A percentile compares a stretch with the other conserved stretches of the same genome.
Conservation (phyloP, 2,113 vertebrate species). For the Cathartes aura region DNA sequence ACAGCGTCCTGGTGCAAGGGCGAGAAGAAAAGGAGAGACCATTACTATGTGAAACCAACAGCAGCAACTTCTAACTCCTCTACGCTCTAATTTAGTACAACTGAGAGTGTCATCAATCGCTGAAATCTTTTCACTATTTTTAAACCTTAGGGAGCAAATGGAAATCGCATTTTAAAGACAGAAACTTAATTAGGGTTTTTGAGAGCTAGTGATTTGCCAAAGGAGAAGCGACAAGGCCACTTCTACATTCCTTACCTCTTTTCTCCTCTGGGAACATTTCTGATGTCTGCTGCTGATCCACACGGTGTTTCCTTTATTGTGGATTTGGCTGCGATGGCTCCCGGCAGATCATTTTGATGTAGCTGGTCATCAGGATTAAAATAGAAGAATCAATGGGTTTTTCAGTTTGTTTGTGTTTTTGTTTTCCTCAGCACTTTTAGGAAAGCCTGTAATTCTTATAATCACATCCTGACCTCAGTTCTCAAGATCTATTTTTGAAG, state of each 20-base stretch:
- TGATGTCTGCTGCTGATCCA: neutral
- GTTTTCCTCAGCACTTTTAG: neutral
- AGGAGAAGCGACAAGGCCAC: neutral
- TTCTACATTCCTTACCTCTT: constrained; percentile 21
- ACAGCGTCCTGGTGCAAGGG: neutral
- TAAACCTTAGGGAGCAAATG: constrained; percentile 31
- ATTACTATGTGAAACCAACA: neutral
- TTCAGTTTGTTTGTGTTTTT: neutral
- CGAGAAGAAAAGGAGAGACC: neutral
- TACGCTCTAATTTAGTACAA: neutral
- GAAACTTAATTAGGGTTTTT: constrained; percentile 38
- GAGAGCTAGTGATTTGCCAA: constrained; percentile 5
- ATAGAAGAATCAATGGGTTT: constrained; percentile 1
- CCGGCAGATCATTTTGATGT: neutral
- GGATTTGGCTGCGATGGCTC: neutral
- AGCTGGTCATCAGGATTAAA: constrained; percentile 1
- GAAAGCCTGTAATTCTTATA: neutral
- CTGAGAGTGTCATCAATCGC: neutral
- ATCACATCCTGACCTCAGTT: neutral
- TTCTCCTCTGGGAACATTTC: neutral
- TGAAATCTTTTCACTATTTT: constrained; percentile 16
- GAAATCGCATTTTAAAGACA: constrained; percentile 27
- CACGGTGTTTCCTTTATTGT: neutral
- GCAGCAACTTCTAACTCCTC: neutral
- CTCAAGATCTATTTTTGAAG: neutral